These are phyloP conservation scores for Tachyglossus aculeatus DNA, from an alignment of 2,797 vertebrate species.

Conservation along the genomic window DNA sequence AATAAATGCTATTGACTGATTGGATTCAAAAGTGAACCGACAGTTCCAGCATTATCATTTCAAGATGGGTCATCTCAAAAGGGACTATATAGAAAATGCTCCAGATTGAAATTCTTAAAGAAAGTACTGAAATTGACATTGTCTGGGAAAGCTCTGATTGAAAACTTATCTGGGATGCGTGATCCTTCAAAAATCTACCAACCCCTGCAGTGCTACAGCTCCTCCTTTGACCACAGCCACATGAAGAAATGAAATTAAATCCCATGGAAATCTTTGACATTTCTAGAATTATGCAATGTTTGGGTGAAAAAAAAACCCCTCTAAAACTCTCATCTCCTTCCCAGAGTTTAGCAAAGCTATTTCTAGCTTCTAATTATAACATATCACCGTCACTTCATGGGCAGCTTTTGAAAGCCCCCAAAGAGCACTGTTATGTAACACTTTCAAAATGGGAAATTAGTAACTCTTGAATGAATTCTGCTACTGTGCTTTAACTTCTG, in stretches of 20 bases:
- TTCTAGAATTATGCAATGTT: conserved; percentile 77
- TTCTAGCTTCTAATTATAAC: conserved; percentile 77
- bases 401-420: conserved; percentile 65
- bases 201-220: conserved; percentile 66
- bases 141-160: conserved; percentile 45
- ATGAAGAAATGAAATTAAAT: conserved; percentile 71
- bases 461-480: conserved; percentile 74
- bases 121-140: too few relatives aligned
- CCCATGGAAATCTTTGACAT: conserved; percentile 76
- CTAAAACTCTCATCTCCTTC: conserved; percentile 65
- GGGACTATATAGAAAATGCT: too few relatives aligned
- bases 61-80: too few relatives aligned
- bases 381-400: conserved; percentile 69
- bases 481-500: conserved; percentile 68
- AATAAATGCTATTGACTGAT: too few relatives aligned
- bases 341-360: conserved; percentile 74
- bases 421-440: conserved; percentile 76
- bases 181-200: conserved; percentile 72
- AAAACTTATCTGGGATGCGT: conserved; percentile 62
- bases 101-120: too few relatives aligned
- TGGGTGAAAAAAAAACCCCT: conserved; percentile 67
- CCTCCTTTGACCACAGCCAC: conserved; percentile 72
- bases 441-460: conserved; percentile 76
- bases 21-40: too few relatives aligned
- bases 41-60: too few relatives aligned